These are phyloP conservation scores for Morelia viridis DNA, from an alignment of 2,797 vertebrate species.

Conservation along the genomic window DNA sequence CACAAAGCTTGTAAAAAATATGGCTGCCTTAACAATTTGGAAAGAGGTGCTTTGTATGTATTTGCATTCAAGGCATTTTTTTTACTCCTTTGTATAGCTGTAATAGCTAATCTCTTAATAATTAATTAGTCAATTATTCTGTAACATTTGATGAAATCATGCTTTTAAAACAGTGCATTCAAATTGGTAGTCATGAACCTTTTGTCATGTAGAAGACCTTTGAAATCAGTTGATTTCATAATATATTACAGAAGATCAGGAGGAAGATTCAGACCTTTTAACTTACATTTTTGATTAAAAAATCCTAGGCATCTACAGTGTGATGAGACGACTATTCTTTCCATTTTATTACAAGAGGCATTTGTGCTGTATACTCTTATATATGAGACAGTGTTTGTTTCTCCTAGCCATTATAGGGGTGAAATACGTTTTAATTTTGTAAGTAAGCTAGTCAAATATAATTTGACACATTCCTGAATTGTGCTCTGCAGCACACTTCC, in stretches of 20 bases:
- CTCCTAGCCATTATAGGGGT: neutral
- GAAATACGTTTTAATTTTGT: neutral
- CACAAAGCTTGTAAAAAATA: neutral
- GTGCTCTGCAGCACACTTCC: neutral
- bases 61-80: neutral
- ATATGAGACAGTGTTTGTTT: neutral
- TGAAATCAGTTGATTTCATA: neutral
- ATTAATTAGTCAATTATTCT: too few relatives aligned
- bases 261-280: neutral
- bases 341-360: neutral
- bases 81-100: neutral
- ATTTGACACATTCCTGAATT: neutral
- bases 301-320: neutral
- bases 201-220: neutral
- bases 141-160: neutral
- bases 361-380: neutral
- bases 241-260: neutral
- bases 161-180: too few relatives aligned
- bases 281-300: neutral
- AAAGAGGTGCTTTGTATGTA: neutral
- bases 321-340: neutral
- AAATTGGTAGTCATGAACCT: neutral
- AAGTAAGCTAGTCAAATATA: neutral
- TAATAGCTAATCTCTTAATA: neutral
- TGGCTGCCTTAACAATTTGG: neutral